Evolutionary conservation across 2,888 invertebrate species (phyloP), one percentile per base, ranked within the genome.

Genomic region (Limnephilus lunatus): DNA sequence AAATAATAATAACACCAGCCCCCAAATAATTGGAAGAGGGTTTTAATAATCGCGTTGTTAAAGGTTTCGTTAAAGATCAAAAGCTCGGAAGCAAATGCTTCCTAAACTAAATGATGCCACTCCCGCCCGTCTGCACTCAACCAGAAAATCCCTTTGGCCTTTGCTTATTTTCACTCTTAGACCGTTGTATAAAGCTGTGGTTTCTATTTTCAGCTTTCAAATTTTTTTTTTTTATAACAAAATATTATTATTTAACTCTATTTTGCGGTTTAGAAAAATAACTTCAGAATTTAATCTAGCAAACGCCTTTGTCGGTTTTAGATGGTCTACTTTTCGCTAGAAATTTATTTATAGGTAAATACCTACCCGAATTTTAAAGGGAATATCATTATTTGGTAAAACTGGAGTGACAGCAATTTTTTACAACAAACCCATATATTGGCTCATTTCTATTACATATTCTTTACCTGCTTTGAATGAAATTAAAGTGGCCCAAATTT

Each of bases 61-160:
- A 85, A 68, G 31, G 25, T 53, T 68, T 89, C 81, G 87, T 91
- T 89, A 53, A 80, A 91, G 91, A 91, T 91, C 91, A 91, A 91
- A 91, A 91, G 89, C 85, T 89, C 89, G 91, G 85, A 89, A 91
- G n/a, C 68, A 48, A 89, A 89, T 39, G 89, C 31, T 83, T 87
- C 68, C 88, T 81, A 81, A 14, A 39, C 85, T 68, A 92, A 92
- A 92, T 81, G 88, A 91, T 89, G 92, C 92, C 91, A 92, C 91
- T 92, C 81, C 81, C 44, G 80, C 32, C 48, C 35, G n/a, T 92
- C 35, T 85, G 53, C 89, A 80, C 86, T n/a, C 90, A 44, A 35
- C 48, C 44, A 85, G 90, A 91, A 91, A 92, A 92, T 92, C 92
- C 85, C 87, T 85, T 92, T 86, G 90, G 32, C 35, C 39, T 83